Evolutionary conservation across 2,888 invertebrate genomes (phyloP).

Genomic region (Drosophila mimica): DNA sequence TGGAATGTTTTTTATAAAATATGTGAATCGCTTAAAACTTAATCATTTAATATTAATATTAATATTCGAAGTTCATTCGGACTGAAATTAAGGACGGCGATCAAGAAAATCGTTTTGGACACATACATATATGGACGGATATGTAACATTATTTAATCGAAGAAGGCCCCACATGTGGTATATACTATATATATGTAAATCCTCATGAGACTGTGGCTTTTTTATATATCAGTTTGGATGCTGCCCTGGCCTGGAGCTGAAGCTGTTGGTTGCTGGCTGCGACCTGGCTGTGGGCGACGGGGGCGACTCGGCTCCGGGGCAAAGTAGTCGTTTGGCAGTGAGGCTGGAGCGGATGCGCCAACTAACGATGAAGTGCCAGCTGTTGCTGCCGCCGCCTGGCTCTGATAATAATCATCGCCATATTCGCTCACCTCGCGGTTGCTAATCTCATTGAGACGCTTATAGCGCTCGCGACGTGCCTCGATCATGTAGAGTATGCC

Average conservation of each 20-base stretch:
- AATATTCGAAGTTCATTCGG: slow-evolving; percentile 38
- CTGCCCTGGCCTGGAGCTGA: slow-evolving; percentile 85
- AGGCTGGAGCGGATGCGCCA: slow-evolving; percentile 36
- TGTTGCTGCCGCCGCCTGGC: slow-evolving; percentile 53
- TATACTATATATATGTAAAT: not conserved
- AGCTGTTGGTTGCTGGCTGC: slow-evolving; percentile 51
- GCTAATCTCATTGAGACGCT: slow-evolving; percentile 89
- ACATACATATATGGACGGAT: slow-evolving; percentile 42
- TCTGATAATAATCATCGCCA: slow-evolving; percentile 85
- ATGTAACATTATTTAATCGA: slow-evolving; percentile 24
- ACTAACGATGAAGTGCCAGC: slow-evolving; percentile 2
- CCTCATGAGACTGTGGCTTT: not conserved
- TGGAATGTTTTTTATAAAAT: slow-evolving; percentile 33
- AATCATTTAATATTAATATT: slow-evolving; percentile 19
- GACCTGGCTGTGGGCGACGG: slow-evolving; percentile 79
- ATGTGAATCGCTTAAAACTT: slow-evolving; percentile 35
- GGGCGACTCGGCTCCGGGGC: slow-evolving; percentile 79
- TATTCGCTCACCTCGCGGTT: slow-evolving; percentile 89
- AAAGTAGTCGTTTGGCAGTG: slow-evolving; percentile 52
- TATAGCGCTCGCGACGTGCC: slow-evolving; percentile 91
- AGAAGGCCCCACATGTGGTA: slow-evolving; percentile 15
- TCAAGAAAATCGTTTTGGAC: not conserved
- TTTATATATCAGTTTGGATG: slow-evolving; percentile 90
- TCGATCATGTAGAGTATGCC: slow-evolving; percentile 93
- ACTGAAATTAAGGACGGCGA: slow-evolving; percentile 42